These are phyloP conservation scores for Lordiphosa clarofinis DNA, from an alignment of 1,140 invertebrate genomes.

Conservation along the genomic window DNA sequence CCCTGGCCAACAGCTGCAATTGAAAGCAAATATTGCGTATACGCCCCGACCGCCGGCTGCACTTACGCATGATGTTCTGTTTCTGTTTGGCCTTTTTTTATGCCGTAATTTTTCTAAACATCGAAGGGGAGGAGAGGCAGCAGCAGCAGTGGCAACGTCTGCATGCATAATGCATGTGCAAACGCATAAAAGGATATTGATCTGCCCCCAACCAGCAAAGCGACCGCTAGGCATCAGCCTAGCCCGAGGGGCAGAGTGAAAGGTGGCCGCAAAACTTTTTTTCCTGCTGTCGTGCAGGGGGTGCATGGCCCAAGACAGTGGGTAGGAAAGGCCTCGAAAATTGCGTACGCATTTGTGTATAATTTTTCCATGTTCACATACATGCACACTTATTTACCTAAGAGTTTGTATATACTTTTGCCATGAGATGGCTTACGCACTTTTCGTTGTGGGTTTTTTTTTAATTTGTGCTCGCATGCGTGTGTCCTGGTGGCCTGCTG, in stretches of 20 bases:
- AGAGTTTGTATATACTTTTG: slow-evolving; percentile 26
- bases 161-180: slow-evolving; percentile 53
- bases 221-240: slow-evolving; percentile 57
- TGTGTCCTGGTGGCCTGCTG: slow-evolving; percentile 39
- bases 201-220: slow-evolving; percentile 65
- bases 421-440: slow-evolving; percentile 62
- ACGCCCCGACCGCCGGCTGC: slow-evolving; percentile 40
- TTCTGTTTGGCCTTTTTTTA: slow-evolving; percentile 48
- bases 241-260: slow-evolving; percentile 7
- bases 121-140: slow-evolving; percentile 8
- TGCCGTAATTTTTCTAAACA: slow-evolving; percentile 68
- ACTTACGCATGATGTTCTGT: slow-evolving; percentile 58
- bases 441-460: slow-evolving; percentile 56
- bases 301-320: slow-evolving; percentile 51
- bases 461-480: slow-evolving; percentile 63
- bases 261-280: slow-evolving; percentile 61
- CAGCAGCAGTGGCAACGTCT: slow-evolving; percentile 26
- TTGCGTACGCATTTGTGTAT: slow-evolving; percentile 53
- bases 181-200: slow-evolving; percentile 76
- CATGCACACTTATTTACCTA: background rate
- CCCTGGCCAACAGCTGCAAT: slow-evolving; percentile 66
- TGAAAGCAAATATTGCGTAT: slow-evolving; percentile 75
- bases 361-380: slow-evolving; percentile 31
- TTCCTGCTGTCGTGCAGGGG: slow-evolving; percentile 16
- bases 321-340: slow-evolving; percentile 59